A percentile compares a stretch with the other conserved stretches of the same genome.
phyloP scores from a whole-genome alignment of 2,797 vertebrate genomes.

The Eospalax fontanierii region DNA sequence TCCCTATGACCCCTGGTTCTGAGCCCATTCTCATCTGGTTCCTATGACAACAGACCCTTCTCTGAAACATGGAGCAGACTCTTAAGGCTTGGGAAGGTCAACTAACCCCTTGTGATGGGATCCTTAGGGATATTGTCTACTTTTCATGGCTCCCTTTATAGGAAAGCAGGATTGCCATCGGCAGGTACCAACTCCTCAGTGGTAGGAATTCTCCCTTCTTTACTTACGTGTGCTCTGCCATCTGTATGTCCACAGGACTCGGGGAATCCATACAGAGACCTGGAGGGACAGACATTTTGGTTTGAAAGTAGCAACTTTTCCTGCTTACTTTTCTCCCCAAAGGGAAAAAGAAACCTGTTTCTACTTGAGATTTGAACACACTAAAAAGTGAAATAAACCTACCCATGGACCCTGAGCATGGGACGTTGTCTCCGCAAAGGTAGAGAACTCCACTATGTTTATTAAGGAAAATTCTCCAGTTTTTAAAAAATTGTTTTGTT shows the following conservation, averaged over 20 bases:
- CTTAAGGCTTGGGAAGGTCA: neutral
- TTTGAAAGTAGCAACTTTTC: slow-evolving; percentile 54
- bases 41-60: neutral
- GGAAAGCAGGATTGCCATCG: slow-evolving; percentile 5
- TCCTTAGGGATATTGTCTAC: neutral
- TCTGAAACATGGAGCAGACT: slow-evolving; percentile 28
- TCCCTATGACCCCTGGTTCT: neutral
- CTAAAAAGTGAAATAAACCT: slow-evolving; percentile 45
- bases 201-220: neutral
- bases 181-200: neutral
- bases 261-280: slow-evolving; percentile 93
- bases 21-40: neutral
- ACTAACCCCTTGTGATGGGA: neutral
- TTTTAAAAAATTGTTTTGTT: neutral
- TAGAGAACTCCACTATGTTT: slow-evolving; percentile 17
- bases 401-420: neutral
- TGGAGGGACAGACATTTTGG: slow-evolving; percentile 80
- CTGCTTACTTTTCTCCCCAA: neutral
- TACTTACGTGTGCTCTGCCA: slow-evolving; percentile 93
- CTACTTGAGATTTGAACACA: slow-evolving; percentile 46
- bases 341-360: neutral
- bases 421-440: neutral
- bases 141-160: neutral
- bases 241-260: slow-evolving; percentile 90
- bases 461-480: neutral